These are phyloP conservation scores for Agrotis ipsilon DNA, from an alignment of 2,888 invertebrate genomes.

Conservation along the genomic window DNA sequence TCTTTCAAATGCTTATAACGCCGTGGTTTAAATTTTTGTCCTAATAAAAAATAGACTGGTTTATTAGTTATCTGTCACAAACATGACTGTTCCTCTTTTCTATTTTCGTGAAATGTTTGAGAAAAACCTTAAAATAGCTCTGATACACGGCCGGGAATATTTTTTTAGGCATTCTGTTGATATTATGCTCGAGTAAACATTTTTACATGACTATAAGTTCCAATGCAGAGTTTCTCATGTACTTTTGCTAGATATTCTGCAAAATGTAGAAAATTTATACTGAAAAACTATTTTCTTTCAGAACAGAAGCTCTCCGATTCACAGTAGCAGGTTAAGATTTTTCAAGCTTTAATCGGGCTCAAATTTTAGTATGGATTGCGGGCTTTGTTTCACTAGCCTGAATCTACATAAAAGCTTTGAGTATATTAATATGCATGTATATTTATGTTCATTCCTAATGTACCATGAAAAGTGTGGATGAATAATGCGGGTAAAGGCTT, in stretches of 20 bases:
- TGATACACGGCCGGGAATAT: slow-evolving; percentile 29
- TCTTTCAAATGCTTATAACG: slow-evolving; percentile 2
- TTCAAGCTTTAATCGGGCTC: background rate
- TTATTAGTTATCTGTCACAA: slow-evolving; percentile 54
- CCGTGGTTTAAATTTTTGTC: slow-evolving; percentile 21
- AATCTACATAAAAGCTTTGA: background rate
- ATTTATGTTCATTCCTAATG: slow-evolving; percentile 36
- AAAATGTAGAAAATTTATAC: background rate
- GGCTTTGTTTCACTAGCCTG: slow-evolving; percentile 6
- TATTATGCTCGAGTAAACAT: slow-evolving; percentile 40
- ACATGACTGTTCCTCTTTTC: slow-evolving; percentile 50
- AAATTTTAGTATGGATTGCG: slow-evolving; percentile 1
- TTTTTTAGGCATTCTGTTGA: slow-evolving; percentile 40
- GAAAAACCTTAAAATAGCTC: slow-evolving; percentile 45
- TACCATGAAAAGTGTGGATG: slow-evolving; percentile 28
- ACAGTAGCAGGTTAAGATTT: background rate
- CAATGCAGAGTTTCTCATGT: background rate
- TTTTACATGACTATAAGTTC: slow-evolving; percentile 11
- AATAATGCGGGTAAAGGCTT: slow-evolving; percentile 63
- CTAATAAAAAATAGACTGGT: slow-evolving; percentile 41
- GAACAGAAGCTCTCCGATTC: background rate
- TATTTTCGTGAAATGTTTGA: slow-evolving; percentile 47
- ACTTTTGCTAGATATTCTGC: background rate
- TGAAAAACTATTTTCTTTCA: background rate
- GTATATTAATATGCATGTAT: slow-evolving; percentile 8